A percentile compares a stretch with the other conserved stretches of the same genome.
Conservation (phyloP, 2,888 invertebrate genomes). For the Cheiracanthium punctorium region DNA sequence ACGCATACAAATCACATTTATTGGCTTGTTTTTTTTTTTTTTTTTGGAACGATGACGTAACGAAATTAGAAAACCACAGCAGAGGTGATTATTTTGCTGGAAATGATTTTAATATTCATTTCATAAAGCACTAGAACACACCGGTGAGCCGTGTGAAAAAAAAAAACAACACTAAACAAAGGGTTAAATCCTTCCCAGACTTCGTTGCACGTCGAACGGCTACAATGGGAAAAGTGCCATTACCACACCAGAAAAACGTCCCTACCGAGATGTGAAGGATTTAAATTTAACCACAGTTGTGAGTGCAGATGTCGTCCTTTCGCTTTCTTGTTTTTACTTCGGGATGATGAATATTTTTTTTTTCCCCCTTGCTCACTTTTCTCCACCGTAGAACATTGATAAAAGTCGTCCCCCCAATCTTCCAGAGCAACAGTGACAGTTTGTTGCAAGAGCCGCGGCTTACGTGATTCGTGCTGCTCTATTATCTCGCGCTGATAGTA, state of each 20-base stretch:
- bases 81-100: background rate
- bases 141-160: background rate
- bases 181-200: background rate
- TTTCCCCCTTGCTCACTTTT: background rate
- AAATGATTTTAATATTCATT: background rate
- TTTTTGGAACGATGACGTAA: background rate
- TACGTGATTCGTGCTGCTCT: conserved; percentile 50
- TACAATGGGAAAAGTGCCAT: conserved; percentile 27
- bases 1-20: background rate
- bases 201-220: no score
- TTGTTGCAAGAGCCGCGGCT: background rate
- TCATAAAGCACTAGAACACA: background rate
- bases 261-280: conserved; percentile 37
- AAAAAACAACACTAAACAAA: background rate
- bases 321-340: conserved; percentile 9
- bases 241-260: conserved; percentile 35
- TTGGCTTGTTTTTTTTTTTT: background rate
- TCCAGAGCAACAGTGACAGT: conserved; percentile 33
- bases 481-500: conserved; percentile 51
- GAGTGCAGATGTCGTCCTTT: conserved; percentile 49
- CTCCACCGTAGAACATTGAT: no score
- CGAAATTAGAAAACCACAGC: background rate
- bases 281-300: conserved; percentile 66
- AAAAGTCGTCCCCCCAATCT: background rate
- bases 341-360: background rate